A percentile compares a stretch with the other conserved stretches of the same genome.
Evolutionary conservation across 2,113 vertebrate species (phyloP).

Genomic region (Limnothrissa miodon): DNA sequence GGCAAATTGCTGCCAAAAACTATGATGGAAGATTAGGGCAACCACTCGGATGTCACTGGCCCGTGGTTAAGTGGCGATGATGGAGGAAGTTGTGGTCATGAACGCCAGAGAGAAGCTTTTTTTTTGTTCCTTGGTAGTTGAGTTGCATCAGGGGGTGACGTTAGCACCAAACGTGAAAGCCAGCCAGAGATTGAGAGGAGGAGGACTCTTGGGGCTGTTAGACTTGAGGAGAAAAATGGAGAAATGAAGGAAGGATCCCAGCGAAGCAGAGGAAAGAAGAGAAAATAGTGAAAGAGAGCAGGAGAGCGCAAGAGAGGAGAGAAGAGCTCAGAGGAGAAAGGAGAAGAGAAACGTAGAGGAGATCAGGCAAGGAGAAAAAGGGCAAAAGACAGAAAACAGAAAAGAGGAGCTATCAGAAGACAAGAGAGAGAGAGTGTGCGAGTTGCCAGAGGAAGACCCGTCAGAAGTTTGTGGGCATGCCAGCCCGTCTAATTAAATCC

Average conservation of each 20-base stretch:
- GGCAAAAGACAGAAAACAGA: too few species aligned
- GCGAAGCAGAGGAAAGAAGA: neutral
- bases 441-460: slow-evolving; percentile 22
- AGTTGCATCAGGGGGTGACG: slow-evolving; percentile 27
- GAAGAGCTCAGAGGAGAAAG: neutral
- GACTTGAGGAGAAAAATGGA: neutral
- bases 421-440: neutral
- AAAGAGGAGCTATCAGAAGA: neutral
- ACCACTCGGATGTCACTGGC: neutral
- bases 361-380: slow-evolving; percentile 8
- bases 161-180: slow-evolving; percentile 38
- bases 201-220: slow-evolving; percentile 26
- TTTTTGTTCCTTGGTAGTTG: neutral
- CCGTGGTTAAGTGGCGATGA: neutral
- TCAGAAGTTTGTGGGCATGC: neutral
- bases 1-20: neutral
- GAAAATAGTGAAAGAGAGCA: too few species aligned
- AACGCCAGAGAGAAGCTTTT: neutral
- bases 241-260: neutral
- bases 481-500: neutral
- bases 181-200: neutral
- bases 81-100: neutral
- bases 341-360: neutral
- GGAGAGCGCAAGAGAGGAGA: too few species aligned
- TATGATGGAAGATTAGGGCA: neutral